Evolutionary conservation across 2,113 vertebrate genomes (phyloP).

Genomic region (Cyprinodon brontotheroides): DNA sequence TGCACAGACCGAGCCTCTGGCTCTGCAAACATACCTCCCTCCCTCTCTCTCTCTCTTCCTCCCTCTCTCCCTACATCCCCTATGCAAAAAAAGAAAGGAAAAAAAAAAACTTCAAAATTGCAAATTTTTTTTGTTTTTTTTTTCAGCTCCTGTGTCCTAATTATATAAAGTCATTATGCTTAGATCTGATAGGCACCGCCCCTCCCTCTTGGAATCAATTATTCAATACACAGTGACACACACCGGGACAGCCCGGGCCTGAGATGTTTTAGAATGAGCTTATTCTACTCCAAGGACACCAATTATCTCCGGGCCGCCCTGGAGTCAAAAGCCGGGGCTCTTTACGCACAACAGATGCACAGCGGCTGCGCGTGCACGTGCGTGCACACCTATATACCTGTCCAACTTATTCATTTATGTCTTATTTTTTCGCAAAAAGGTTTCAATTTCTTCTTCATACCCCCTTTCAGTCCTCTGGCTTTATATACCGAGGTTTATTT

Average conservation of each 20-base stretch:
- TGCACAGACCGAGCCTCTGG: constrained; percentile 35
- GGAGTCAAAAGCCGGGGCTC: constrained; percentile 84
- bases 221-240: constrained; percentile 93
- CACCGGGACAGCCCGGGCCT: constrained; percentile 87
- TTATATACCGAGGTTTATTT: background rate
- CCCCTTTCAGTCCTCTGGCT: too few relatives aligned
- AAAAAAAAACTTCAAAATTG: constrained; percentile 40
- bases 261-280: constrained; percentile 92
- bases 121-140: too few relatives aligned
- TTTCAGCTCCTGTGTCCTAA: constrained; percentile 85
- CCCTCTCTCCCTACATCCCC: constrained; percentile 1
- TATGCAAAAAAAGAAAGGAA: background rate
- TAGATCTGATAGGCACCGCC: constrained; percentile 93
- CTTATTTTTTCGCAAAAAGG: constrained; percentile 8
- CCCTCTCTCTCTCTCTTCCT: background rate
- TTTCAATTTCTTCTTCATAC: too few relatives aligned
- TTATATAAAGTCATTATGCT: constrained; percentile 99
- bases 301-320: constrained; percentile 94
- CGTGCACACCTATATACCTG: background rate
- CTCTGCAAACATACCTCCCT: background rate
- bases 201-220: constrained; percentile 95
- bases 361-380: constrained; percentile 57
- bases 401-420: background rate
- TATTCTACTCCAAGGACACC: constrained; percentile 99
- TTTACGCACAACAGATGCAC: constrained; percentile 88